Evolutionary conservation across 2,888 invertebrate genomes (phyloP).

Genomic region (Vanessa cardui): DNA sequence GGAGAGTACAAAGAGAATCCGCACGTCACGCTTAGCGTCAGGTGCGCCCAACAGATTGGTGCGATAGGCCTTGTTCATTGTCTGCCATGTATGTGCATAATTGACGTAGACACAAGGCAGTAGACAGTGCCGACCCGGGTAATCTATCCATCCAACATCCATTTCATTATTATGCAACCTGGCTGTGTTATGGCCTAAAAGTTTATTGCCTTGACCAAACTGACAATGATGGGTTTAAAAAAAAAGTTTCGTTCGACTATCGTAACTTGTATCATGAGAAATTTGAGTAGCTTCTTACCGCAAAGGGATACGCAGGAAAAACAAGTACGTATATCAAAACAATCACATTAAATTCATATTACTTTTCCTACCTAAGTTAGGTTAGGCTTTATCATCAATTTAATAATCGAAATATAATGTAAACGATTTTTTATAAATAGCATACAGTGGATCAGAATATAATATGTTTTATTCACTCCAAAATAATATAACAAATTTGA

Average conservation of each 20-base stretch:
- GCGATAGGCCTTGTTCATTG: constrained; percentile 65
- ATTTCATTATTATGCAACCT: constrained; percentile 29
- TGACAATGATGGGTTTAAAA: background rate
- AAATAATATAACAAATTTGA: background rate
- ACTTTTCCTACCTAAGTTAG: too few species aligned
- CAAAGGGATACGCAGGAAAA: too few species aligned
- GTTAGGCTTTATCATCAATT: too few species aligned
- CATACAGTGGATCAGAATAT: too few species aligned
- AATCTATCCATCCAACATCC: constrained; percentile 30
- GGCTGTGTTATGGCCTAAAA: background rate
- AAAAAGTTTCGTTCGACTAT: background rate
- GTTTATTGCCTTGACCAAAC: background rate
- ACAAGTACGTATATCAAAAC: too few species aligned
- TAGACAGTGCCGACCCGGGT: constrained; percentile 31
- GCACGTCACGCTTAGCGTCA: constrained; percentile 61
- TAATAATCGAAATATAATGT: too few species aligned
- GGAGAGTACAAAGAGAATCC: constrained; percentile 63
- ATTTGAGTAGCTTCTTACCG: background rate
- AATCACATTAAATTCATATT: too few species aligned
- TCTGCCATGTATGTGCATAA: constrained; percentile 61
- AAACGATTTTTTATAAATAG: too few species aligned
- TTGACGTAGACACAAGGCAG: constrained; percentile 48
- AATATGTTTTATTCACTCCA: too few species aligned
- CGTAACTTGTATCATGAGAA: background rate
- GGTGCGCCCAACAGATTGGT: constrained; percentile 63